Evolutionary conservation across 1,140 invertebrate species (phyloP).

Genomic region (Bradysia coprophila): DNA sequence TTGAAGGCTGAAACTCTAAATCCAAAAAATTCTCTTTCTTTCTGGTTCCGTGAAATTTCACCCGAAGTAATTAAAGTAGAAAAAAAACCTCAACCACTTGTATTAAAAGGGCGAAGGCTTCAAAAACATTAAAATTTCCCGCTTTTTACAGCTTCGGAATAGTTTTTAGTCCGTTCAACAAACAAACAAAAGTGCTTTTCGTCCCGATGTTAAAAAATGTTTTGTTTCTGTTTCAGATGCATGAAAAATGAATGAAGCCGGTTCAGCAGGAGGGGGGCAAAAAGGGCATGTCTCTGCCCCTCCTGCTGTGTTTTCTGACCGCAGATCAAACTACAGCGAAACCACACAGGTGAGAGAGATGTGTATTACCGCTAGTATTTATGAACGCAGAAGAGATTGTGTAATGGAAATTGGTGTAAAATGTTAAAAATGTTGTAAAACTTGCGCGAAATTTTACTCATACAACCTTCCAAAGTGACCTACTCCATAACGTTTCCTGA

Average conservation of each 20-base stretch:
- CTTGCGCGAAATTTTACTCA: slow-evolving; percentile 3
- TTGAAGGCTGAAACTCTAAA: too few relatives aligned
- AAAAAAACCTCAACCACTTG: neutral
- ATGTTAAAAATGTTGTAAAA: too few relatives aligned
- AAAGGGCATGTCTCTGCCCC: slow-evolving; percentile 24
- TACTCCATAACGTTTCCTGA: neutral
- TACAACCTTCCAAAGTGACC: neutral
- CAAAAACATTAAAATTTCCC: too few relatives aligned
- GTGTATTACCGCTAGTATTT: neutral
- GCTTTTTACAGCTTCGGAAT: too few relatives aligned
- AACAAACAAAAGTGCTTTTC: too few relatives aligned
- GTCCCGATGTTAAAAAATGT: neutral
- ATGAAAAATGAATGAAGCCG: slow-evolving; percentile 27
- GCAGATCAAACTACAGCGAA: slow-evolving; percentile 13
- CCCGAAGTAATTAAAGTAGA: neutral
- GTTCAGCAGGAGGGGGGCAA: slow-evolving; percentile 26
- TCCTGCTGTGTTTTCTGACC: slow-evolving; percentile 23
- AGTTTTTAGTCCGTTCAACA: neutral
- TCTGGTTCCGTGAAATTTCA: neutral
- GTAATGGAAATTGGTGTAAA: neutral
- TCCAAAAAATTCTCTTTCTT: too few relatives aligned
- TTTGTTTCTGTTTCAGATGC: slow-evolving; percentile 13
- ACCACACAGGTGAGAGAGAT: neutral
- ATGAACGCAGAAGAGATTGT: neutral
- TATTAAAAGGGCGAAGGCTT: too few relatives aligned